These are phyloP conservation scores for Parauchenoglanis ngamensis DNA, from an alignment of 2,797 vertebrate genomes.

Conservation along the genomic window DNA sequence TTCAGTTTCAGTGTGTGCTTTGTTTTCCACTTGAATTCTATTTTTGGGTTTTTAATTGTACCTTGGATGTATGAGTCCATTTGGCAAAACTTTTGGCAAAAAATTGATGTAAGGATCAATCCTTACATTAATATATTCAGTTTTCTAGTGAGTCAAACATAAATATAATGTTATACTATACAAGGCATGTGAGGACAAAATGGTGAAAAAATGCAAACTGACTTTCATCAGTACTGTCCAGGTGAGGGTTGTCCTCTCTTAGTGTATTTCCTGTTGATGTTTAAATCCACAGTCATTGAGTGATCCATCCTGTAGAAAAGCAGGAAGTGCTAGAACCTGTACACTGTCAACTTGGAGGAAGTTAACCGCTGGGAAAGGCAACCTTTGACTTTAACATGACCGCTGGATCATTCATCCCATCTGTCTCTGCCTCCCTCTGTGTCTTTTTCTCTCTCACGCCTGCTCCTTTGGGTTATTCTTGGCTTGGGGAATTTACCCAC, in stretches of 20 bases:
- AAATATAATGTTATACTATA: neutral
- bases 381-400: conserved; percentile 35
- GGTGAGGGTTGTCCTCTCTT: conserved; percentile 19
- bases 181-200: too few species aligned
- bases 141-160: neutral
- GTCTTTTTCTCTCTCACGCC: neutral
- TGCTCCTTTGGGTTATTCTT: conserved; percentile 21
- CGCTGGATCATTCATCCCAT: neutral
- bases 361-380: conserved; percentile 16
- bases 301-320: conserved; percentile 45
- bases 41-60: neutral
- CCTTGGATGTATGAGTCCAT: neutral
- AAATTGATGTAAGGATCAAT: neutral
- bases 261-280: conserved; percentile 32
- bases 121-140: neutral
- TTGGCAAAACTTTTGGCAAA: neutral
- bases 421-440: neutral
- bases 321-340: conserved; percentile 45
- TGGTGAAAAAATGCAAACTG: neutral
- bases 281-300: neutral
- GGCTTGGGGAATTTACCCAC: neutral
- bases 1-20: neutral
- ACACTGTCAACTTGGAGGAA: conserved; percentile 44
- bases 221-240: neutral
- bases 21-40: neutral